Base-by-base conservation (phyloP, 2,113 vertebrate genomes). In the Promerops cafer region DNA sequence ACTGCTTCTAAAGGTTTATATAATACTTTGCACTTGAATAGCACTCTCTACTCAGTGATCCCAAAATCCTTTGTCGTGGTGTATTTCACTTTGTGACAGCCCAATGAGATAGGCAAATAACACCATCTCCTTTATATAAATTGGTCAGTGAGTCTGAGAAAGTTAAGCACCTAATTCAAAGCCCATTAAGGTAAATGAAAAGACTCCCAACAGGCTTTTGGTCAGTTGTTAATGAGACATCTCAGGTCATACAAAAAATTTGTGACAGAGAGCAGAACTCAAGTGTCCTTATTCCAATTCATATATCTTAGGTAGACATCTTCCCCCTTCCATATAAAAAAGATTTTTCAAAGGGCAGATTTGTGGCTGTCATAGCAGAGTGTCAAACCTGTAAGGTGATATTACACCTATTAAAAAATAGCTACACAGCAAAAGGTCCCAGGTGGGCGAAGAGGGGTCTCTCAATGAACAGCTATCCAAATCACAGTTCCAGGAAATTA, bases 91-190 rank as follows among this genome's bases (percentile, higher is more conserved):
- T 26, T 59, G 71, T 90, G 90, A 92, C 95, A 96, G 75, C 33
- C 54, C 52, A 63, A 65, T 3, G n/a, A 94, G 64, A 77, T 11
- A 71, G 90, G 71, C 90, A 93, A 90, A 78, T 90, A 96, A 64
- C 88, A 90, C 68, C 45, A 92, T 83, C 82, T 95, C 90, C 88
- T 88, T 72, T 94, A 74, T 64, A 74, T 74, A 92, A 94, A 96
- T 96, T 96, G 81, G 85, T 65, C 94, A 66, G 93, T 54, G 82
- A 95, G 71, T 85, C 70, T 93, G 89, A 80, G 90, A 88, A 93
- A 96, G 94, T 91, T 94, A 96, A 97, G 94, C 53, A 85, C 84
- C 65, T 95, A 96, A 94, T 97, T 95, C 93, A 89, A 95, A 95
- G 83, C 50, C 91, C 89, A 94, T 95, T 91, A 94, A 95, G 35